These are phyloP conservation scores for Alloscopus bannaensis DNA, from an alignment of 2,888 invertebrate species.

Conservation along the genomic window DNA sequence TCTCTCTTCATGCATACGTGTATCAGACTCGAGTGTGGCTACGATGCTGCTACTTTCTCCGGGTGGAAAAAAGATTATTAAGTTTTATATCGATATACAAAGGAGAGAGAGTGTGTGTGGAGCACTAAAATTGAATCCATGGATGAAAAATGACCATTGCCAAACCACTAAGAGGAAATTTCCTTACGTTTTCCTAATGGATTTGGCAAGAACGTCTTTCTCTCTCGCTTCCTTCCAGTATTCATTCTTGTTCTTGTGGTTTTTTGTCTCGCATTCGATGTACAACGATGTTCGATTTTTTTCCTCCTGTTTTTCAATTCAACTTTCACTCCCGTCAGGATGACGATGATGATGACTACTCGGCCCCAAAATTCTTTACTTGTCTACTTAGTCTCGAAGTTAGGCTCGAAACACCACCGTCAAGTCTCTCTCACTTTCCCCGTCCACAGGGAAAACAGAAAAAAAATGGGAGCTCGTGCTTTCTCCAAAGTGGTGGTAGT, in stretches of 20 bases:
- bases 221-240: slow-evolving; percentile 8
- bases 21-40: slow-evolving; percentile 18
- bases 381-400: no score
- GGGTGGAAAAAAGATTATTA: slow-evolving; percentile 23
- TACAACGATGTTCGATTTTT: slow-evolving; percentile 13
- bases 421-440: not conserved
- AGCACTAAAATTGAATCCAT: slow-evolving; percentile 33
- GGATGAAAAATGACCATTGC: slow-evolving; percentile 58
- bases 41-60: no score
- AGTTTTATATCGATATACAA: slow-evolving; percentile 32
- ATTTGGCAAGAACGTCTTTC: slow-evolving; percentile 49
- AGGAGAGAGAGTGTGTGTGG: not conserved
- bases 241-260: not conserved
- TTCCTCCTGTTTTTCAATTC: slow-evolving; percentile 3
- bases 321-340: slow-evolving; percentile 21
- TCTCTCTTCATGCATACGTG: slow-evolving; percentile 5
- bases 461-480: no score
- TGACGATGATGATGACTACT: no score
- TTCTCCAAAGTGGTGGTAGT: no score
- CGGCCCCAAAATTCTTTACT: no score
- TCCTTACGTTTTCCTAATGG: slow-evolving; percentile 52
- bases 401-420: no score
- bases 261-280: slow-evolving; percentile 11
- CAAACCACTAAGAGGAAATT: slow-evolving; percentile 52
- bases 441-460: no score